These are phyloP conservation scores for Sinelater perroti DNA, from an alignment of 2,888 invertebrate genomes.

Conservation along the genomic window DNA sequence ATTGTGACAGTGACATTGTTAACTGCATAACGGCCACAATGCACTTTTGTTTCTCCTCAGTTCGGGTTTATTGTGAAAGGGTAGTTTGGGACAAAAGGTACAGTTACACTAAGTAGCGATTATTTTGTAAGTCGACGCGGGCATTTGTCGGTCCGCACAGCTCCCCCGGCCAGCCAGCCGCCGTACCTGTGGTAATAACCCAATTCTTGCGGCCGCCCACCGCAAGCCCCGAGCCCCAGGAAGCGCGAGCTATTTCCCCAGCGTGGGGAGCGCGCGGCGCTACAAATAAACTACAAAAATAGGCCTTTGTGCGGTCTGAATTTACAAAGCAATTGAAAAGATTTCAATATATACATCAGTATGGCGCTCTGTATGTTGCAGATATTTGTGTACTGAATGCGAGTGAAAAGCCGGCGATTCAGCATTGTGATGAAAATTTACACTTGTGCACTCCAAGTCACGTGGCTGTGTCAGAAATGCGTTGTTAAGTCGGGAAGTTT, in stretches of 20 bases:
- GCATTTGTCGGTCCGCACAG: slow-evolving; percentile 13
- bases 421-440: slow-evolving; percentile 62
- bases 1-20: slow-evolving; percentile 53
- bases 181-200: slow-evolving; percentile 39
- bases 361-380: slow-evolving; percentile 58
- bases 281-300: slow-evolving; percentile 62
- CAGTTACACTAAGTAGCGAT: slow-evolving; percentile 49
- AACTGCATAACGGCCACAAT: slow-evolving; percentile 58
- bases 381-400: slow-evolving; percentile 60
- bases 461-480: slow-evolving; percentile 56
- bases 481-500: slow-evolving; percentile 57
- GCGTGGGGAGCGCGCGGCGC: slow-evolving; percentile 55
- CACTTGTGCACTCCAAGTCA: slow-evolving; percentile 63
- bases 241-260: slow-evolving; percentile 59
- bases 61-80: slow-evolving; percentile 56
- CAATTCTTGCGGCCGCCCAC: slow-evolving; percentile 50
- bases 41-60: slow-evolving; percentile 54
- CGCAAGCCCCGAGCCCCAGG: slow-evolving; percentile 58
- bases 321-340: slow-evolving; percentile 63
- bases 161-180: not conserved
- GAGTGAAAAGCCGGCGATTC: slow-evolving; percentile 60
- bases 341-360: slow-evolving; percentile 59
- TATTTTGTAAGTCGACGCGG: slow-evolving; percentile 32
- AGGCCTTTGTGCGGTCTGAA: slow-evolving; percentile 59
- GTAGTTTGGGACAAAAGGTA: slow-evolving; percentile 50